These are phyloP conservation scores for Meloidogyne exigua DNA, from an alignment of 1,140 invertebrate genomes.

Conservation along the genomic window DNA sequence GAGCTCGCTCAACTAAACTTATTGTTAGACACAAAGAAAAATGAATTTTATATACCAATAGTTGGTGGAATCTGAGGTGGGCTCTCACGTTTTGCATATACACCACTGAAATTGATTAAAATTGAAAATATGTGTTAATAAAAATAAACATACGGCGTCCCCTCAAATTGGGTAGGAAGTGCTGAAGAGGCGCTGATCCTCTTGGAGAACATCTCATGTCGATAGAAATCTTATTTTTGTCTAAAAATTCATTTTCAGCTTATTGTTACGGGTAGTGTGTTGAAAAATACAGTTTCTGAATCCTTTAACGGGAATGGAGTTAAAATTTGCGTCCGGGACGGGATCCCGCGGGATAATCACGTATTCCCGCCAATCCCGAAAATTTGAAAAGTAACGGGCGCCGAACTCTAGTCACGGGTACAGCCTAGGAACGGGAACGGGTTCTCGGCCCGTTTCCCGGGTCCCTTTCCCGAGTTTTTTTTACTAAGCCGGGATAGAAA, in stretches of 20 bases:
- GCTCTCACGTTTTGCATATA: slow-evolving; percentile 26
- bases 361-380: too few relatives aligned
- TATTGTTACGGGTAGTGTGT: too few relatives aligned
- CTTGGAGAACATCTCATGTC: slow-evolving; percentile 13
- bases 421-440: too few relatives aligned
- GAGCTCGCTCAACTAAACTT: background rate
- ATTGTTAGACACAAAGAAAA: background rate
- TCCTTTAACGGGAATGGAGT: too few relatives aligned
- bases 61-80: slow-evolving; percentile 23
- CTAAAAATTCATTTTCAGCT: background rate
- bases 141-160: slow-evolving; percentile 16
- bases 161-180: slow-evolving; percentile 21
- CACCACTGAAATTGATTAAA: slow-evolving; percentile 1
- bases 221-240: background rate
- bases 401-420: too few relatives aligned
- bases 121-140: background rate
- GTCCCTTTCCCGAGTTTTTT: too few relatives aligned
- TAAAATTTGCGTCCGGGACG: too few relatives aligned
- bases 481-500: too few relatives aligned
- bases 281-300: too few relatives aligned
- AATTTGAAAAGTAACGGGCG: too few relatives aligned
- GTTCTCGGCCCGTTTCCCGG: too few relatives aligned
- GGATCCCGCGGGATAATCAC: too few relatives aligned
- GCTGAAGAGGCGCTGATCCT: slow-evolving; percentile 13
- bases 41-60: background rate